phyloP scores from a whole-genome alignment of 2,113 vertebrate genomes.

The Bubo bubo region DNA sequence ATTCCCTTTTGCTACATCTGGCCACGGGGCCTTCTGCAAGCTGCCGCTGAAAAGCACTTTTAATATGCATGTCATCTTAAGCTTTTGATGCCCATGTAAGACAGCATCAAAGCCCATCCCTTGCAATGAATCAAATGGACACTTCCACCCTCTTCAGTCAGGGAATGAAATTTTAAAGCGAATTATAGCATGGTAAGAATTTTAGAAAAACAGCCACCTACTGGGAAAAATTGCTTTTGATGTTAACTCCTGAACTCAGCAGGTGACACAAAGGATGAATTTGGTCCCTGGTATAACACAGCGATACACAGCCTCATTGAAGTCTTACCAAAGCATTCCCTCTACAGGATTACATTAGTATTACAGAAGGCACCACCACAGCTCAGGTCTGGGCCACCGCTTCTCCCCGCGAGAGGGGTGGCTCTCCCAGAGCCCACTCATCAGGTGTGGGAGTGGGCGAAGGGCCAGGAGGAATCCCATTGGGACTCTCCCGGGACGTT shows the following conservation, averaged over 20 bases:
- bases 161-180: not conserved
- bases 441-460: not conserved
- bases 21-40: slow-evolving; percentile 1
- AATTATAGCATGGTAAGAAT: not conserved
- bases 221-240: not conserved
- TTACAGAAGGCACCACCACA: not conserved
- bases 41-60: slow-evolving; percentile 24
- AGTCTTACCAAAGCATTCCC: slow-evolving; percentile 68
- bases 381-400: not conserved
- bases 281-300: not conserved
- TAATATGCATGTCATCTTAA: slow-evolving; percentile 30
- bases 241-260: not conserved
- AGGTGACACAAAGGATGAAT: not conserved
- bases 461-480: not conserved
- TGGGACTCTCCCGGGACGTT: not conserved
- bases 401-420: not conserved
- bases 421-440: not conserved
- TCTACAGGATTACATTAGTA: slow-evolving; percentile 57
- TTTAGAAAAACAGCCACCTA: not conserved
- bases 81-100: slow-evolving; percentile 50
- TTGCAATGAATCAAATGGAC: not conserved
- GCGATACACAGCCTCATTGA: not conserved
- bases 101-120: slow-evolving; percentile 38
- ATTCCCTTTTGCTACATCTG: slow-evolving; percentile 3
- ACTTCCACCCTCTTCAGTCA: not conserved